Evolutionary conservation across 2,113 vertebrate genomes (phyloP), one percentile per base, ranked within the genome.

Genomic region (Embiotoca jacksoni): DNA sequence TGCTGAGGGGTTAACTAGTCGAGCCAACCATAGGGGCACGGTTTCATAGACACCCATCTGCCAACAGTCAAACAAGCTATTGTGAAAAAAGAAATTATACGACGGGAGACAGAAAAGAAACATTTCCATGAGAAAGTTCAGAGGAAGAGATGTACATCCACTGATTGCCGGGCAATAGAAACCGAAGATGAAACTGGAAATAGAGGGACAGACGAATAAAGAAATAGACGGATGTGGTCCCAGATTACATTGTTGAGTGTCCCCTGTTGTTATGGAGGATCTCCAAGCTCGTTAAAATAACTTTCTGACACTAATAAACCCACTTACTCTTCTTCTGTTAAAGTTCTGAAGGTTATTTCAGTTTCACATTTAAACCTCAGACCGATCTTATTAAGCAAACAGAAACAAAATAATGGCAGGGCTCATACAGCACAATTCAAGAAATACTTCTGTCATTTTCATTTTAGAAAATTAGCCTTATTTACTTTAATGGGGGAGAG

Each of bases 51-150:
- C 16, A 7, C 0, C 50, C 4, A 1, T 10, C 72, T 81, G 52
- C 15, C 50, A 36, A 70, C 36, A 13, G n/a, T 58, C 46, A 89
- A 87, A 72, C 61, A 35, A 76, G 44, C 37, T 30, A 5, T 74
- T 89, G 73, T 75, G 23, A 23, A 23, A 23, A 23, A 23, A 41
- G 39, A 44, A 56, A 60, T 23, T 23, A 23, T 23, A 54, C 14
- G 0, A n/a, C 7, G 0, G 1, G 10, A 7, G 60, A 50, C 46
- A 36, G 5, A 23, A 14, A 30, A 10, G 32, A 37, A 36, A 55
- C 3, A 56, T 44, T 64, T 70, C 50, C 53, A 16, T 69, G 37
- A 72, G 58, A 69, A 66, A 52, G n/a, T 58, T n/a, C 13, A 33
- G 6, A 55, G 31, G 52, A 56, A 74, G 61, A 68, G 61, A 71